Percentiles rank a stretch among this genome's conserved stretches.
Conservation (phyloP, 2,797 vertebrate species). For the Dicrostonyx torquatus region DNA sequence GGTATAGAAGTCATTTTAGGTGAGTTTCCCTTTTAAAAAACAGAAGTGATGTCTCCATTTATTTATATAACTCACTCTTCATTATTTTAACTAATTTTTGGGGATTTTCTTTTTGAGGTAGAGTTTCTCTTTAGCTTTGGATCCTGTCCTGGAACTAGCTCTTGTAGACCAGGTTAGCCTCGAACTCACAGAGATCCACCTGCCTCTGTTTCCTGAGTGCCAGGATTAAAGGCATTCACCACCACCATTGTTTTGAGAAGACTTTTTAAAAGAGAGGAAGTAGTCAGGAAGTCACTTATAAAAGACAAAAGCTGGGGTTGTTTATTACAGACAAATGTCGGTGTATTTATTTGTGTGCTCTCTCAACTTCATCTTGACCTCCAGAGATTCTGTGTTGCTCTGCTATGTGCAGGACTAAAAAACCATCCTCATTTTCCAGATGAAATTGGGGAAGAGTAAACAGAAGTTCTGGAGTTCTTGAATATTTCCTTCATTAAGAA, state of each 20-base stretch:
- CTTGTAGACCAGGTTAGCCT: too few species aligned
- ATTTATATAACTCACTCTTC: neutral
- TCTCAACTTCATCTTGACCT: neutral
- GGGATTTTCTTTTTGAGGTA: too few species aligned
- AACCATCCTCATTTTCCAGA: neutral
- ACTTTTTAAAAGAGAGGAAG: neutral
- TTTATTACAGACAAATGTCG: neutral
- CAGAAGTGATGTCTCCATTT: neutral
- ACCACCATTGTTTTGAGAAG: neutral
- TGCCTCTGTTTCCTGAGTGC: too few species aligned
- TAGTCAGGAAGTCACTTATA: neutral
- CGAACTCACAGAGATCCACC: too few species aligned
- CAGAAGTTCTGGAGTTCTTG: neutral
- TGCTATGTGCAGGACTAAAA: neutral
- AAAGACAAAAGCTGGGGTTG: neutral
- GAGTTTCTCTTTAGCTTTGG: too few species aligned
- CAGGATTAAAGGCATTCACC: too few species aligned
- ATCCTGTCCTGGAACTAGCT: too few species aligned
- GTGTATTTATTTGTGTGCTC: neutral
- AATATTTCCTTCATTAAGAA: neutral
- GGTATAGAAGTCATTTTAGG: neutral
- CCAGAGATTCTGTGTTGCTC: neutral
- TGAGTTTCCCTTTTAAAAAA: neutral
- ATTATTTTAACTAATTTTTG: neutral
- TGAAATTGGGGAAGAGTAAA: neutral